These are phyloP conservation scores for Phocoena sinus DNA, from an alignment of 2,113 vertebrate genomes.

Conservation along the genomic window DNA sequence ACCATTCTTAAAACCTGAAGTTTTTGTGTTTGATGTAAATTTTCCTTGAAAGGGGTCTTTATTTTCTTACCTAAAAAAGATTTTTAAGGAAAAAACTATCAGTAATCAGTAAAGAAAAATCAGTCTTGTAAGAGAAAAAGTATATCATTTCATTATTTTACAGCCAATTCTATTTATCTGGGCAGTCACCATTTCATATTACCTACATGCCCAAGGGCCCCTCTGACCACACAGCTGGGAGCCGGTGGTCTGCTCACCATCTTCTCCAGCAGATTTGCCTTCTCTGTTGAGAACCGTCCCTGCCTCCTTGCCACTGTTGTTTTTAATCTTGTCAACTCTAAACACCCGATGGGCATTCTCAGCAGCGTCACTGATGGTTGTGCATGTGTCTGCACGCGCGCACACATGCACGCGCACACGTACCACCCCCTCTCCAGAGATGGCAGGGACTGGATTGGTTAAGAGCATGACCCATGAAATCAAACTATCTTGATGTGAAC, in stretches of 20 bases:
- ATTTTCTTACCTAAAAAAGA: not conserved
- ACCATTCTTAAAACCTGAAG: not conserved
- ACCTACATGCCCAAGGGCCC: fast-evolving
- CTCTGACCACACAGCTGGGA: not conserved
- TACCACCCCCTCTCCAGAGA: not conserved
- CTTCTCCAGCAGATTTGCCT: not conserved
- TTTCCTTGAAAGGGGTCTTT: not conserved
- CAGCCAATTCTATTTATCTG: not conserved
- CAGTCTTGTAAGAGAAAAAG: not conserved
- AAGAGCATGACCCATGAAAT: not conserved
- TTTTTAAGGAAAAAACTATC: not conserved
- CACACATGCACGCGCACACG: not conserved
- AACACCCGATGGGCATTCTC: not conserved
- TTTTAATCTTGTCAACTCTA: not conserved
- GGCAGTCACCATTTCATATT: not conserved
- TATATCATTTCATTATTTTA: not conserved
- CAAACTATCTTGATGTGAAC: not conserved
- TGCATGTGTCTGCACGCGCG: fast-evolving
- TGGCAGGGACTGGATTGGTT: not conserved
- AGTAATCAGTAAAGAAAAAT: not conserved
- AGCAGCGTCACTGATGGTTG: not conserved
- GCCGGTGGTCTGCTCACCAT: not conserved
- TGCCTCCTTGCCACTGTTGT: not conserved
- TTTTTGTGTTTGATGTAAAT: not conserved
- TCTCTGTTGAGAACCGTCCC: not conserved